These are phyloP conservation scores for Ceratotherium simum DNA, from an alignment of 2,113 vertebrate genomes.

Conservation along the genomic window DNA sequence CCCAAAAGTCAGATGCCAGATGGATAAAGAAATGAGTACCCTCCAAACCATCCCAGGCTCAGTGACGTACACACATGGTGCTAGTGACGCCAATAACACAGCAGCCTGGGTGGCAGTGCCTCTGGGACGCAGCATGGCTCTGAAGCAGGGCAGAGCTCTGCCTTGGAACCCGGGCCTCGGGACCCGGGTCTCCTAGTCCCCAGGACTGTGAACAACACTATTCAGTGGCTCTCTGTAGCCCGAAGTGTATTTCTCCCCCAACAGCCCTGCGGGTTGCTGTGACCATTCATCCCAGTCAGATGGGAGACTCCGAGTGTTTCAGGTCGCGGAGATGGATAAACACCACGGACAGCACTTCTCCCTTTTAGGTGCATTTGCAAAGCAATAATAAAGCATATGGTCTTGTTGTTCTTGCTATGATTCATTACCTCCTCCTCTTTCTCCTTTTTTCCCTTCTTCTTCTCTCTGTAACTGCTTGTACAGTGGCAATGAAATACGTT, in stretches of 20 bases:
- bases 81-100: no score
- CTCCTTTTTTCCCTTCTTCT: not conserved
- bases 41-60: not conserved
- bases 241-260: not conserved
- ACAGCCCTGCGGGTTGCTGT: not conserved
- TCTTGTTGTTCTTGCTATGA: not conserved
- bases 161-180: not conserved
- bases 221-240: not conserved
- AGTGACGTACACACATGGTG: not conserved
- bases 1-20: not conserved
- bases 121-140: not conserved
- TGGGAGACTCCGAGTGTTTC: not conserved
- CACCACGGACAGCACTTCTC: not conserved
- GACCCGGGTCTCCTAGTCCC: not conserved
- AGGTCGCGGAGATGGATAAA: not conserved
- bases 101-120: not conserved
- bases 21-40: not conserved
- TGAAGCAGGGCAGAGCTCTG: not conserved
- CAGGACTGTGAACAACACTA: not conserved
- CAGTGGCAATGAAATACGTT: not conserved
- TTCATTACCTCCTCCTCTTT: not conserved
- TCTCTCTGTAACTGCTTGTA: not conserved
- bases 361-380: not conserved
- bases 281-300: not conserved
- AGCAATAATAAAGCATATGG: not conserved